Base-by-base conservation (phyloP, 2,113 vertebrate species). In the Channa maculata region DNA sequence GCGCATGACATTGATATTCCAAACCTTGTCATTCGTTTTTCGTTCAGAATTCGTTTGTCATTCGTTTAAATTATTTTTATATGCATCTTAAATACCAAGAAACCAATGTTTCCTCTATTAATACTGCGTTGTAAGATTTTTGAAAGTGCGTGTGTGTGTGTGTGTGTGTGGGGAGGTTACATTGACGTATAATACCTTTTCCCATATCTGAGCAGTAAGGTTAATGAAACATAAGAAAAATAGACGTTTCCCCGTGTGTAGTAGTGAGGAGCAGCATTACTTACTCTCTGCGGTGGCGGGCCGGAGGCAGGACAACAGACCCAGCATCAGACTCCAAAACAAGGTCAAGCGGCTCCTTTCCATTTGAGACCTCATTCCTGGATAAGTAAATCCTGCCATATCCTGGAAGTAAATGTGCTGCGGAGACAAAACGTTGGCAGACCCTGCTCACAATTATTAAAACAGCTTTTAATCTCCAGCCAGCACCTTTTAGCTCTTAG, bases 211-310 rank as follows among this genome's bases (percentile, higher is more conserved):
- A 3, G 13, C 39, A 44, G 45, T 12, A 24, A 24, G 1, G 24
- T 24, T 24, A 15, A 0, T 49, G 63, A 14, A 52, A 55, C 68
- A 15, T 64, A 63, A 24, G 24, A 24, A 7, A 55, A n/a, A 54
- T 41, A 50, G 53, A 24, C 14, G 71, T 81, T 55, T 78, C 5
- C 43, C 68, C 6, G 39, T 63, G 77, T 70, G 80, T 57, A 63
- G 65, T 14, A 11, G 57, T 41, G 86, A 46, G 57, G 53, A 76
- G 77, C 0, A 24, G 81, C 52, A 5, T 71, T 75, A 97, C 97
- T 98, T 95, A 97, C 97, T 96, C 95, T 97, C 96, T 91, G 95
- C 96, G 93, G 94, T 93, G 88, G 95, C 86, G 72, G 96, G 95
- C 95, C 96, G 93, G 82, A 96, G 90, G 88, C 94, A 95, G 88